These are phyloP conservation scores for Microhierax caerulescens DNA, from an alignment of 2,797 vertebrate genomes.

Conservation along the genomic window DNA sequence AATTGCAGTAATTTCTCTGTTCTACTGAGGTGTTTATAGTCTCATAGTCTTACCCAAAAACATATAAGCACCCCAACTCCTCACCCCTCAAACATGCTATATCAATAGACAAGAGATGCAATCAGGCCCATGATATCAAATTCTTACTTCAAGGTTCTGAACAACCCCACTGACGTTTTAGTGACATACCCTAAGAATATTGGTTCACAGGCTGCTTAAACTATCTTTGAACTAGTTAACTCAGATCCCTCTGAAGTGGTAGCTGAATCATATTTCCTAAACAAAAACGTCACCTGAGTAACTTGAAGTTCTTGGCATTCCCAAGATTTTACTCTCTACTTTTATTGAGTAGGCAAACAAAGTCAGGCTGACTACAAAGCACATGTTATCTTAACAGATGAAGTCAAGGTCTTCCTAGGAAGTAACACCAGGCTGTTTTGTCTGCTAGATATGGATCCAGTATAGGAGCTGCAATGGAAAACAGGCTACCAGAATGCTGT, in stretches of 20 bases:
- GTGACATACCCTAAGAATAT: rapidly evolving
- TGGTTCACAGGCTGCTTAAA: not conserved
- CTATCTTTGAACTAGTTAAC: not conserved
- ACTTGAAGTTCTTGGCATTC: not conserved
- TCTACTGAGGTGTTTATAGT: not conserved
- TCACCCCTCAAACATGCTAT: not conserved
- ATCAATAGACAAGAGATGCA: not conserved
- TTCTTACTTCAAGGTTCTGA: not conserved
- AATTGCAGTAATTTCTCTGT: not conserved
- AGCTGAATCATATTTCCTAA: not conserved
- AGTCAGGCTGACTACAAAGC: not conserved
- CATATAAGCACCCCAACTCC: rapidly evolving
- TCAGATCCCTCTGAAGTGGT: not conserved
- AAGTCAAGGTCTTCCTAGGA: slow-evolving; percentile 10
- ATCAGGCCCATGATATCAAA: not conserved
- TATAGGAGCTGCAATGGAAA: not conserved
- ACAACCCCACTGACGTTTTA: not conserved
- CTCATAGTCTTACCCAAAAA: not conserved
- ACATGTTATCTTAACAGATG: not conserved
- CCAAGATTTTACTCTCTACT: not conserved
- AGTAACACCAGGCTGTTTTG: not conserved
- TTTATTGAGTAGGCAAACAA: not conserved
- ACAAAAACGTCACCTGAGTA: not conserved
- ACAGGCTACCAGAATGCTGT: not conserved
- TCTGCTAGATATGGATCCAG: not conserved